Conservation (phyloP, 2,113 vertebrate genomes). For the Elachura formosa region DNA sequence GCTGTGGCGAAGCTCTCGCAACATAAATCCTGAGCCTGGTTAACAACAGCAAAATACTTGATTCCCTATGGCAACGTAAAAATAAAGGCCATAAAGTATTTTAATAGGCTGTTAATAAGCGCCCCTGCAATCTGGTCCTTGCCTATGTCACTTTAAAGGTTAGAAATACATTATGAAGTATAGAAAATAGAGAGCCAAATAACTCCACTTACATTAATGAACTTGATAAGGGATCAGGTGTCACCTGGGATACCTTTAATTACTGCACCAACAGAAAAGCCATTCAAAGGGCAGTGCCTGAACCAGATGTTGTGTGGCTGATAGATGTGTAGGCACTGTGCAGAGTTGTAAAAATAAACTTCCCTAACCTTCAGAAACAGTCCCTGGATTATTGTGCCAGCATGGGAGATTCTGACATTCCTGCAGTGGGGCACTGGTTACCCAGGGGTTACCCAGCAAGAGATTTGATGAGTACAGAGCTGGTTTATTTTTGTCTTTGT, state of each 20-base stretch:
- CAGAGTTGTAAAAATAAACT: constrained; percentile 54
- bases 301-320: constrained; percentile 35
- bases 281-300: constrained; percentile 42
- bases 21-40: constrained; percentile 46
- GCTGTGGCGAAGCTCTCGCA: constrained; percentile 9
- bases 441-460: background rate
- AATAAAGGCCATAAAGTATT: constrained; percentile 62
- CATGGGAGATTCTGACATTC: background rate
- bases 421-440: background rate
- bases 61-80: constrained; percentile 43
- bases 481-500: background rate
- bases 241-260: constrained; percentile 63
- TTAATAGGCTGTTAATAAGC: constrained; percentile 62
- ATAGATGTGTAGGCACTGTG: constrained; percentile 42
- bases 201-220: constrained; percentile 61
- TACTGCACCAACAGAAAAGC: constrained; percentile 59
- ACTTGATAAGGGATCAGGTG: constrained; percentile 59
- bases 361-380: constrained; percentile 33
- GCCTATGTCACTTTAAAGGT: constrained; percentile 62
- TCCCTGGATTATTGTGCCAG: constrained; percentile 17
- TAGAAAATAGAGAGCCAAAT: constrained; percentile 49
- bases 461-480: background rate
- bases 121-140: constrained; percentile 40
- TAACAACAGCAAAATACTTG: constrained; percentile 38
- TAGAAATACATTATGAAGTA: constrained; percentile 59